phyloP scores from a whole-genome alignment of 2,797 vertebrate genomes.

The Pelochelys cantorii region DNA sequence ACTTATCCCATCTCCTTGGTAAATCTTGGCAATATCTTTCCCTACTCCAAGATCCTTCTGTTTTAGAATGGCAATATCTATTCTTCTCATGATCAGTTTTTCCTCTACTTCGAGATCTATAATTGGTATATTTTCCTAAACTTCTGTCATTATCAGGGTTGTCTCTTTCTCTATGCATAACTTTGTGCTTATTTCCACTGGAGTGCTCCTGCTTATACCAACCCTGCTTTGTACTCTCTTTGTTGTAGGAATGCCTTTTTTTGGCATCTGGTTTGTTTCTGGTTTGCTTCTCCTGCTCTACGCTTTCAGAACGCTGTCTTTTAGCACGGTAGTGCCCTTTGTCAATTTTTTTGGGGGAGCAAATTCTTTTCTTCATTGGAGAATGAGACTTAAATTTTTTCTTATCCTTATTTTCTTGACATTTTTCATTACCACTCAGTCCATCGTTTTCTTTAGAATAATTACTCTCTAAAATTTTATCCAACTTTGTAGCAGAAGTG shows the following conservation, averaged over 20 bases:
- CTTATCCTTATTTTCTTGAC: conserved; percentile 33
- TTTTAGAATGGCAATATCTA: conserved; percentile 65
- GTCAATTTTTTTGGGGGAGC: conserved; percentile 64
- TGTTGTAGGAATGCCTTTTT: conserved; percentile 64
- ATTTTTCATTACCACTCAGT: background rate
- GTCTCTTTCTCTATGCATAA: conserved; percentile 51
- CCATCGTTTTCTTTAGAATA: conserved; percentile 41
- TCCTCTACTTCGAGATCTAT: conserved; percentile 74
- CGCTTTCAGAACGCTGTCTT: conserved; percentile 70
- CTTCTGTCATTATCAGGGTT: conserved; percentile 58
- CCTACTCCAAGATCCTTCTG: conserved; percentile 77
- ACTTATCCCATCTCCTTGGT: conserved; percentile 79
- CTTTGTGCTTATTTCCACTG: conserved; percentile 52
- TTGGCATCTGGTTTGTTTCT: conserved; percentile 57
- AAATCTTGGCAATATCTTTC: conserved; percentile 79
- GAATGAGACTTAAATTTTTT: conserved; percentile 35
- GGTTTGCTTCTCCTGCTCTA: conserved; percentile 70
- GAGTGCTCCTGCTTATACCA: conserved; percentile 47
- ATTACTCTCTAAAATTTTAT: conserved; percentile 45
- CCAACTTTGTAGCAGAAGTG: conserved; percentile 38
- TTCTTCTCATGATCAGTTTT: conserved; percentile 75
- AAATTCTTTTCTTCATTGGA: conserved; percentile 60
- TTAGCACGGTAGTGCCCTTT: conserved; percentile 76
- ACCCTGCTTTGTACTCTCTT: conserved; percentile 59
- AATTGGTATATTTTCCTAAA: conserved; percentile 67